These are phyloP conservation scores for Pristionchus exspectatus DNA, from an alignment of 2,888 invertebrate species.

Conservation along the genomic window DNA sequence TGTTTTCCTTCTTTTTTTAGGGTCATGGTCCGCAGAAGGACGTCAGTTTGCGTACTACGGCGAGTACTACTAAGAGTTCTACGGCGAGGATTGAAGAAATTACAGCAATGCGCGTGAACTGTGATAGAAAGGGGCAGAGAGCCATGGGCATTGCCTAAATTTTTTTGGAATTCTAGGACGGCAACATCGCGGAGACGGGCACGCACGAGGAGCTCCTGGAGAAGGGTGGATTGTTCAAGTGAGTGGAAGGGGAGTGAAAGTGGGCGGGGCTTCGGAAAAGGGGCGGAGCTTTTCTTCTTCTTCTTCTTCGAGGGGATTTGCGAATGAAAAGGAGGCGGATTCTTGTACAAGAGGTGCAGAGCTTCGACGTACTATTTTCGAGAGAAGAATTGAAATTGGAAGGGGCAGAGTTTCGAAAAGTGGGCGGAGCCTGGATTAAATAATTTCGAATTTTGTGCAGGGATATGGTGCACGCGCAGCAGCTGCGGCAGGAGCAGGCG, in stretches of 20 bases:
- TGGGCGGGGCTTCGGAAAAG: background rate
- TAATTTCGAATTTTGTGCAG: background rate
- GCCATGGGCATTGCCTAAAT: background rate
- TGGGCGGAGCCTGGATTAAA: background rate
- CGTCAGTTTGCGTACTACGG: too few relatives aligned
- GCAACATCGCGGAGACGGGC: constrained; percentile 81
- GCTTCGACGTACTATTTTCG: too few relatives aligned
- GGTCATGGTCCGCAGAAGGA: too few relatives aligned
- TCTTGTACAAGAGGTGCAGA: background rate
- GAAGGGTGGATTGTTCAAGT: constrained; percentile 80
- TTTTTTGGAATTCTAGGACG: constrained; percentile 60
- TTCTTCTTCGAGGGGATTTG: too few relatives aligned
- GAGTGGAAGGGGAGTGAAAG: background rate
- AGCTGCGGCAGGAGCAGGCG: constrained; percentile 70
- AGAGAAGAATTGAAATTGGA: too few relatives aligned
- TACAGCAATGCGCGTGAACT: background rate
- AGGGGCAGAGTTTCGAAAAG: background rate
- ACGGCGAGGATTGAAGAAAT: too few relatives aligned
- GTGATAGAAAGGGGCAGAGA: background rate
- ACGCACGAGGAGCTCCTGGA: constrained; percentile 79
- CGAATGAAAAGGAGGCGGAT: too few relatives aligned
- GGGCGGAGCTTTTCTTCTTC: too few relatives aligned
- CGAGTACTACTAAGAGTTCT: too few relatives aligned
- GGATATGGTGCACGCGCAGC: constrained; percentile 80
- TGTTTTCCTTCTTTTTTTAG: background rate